phyloP scores from a whole-genome alignment of 2,888 invertebrate genomes.

The Calameuta filiformis region DNA sequence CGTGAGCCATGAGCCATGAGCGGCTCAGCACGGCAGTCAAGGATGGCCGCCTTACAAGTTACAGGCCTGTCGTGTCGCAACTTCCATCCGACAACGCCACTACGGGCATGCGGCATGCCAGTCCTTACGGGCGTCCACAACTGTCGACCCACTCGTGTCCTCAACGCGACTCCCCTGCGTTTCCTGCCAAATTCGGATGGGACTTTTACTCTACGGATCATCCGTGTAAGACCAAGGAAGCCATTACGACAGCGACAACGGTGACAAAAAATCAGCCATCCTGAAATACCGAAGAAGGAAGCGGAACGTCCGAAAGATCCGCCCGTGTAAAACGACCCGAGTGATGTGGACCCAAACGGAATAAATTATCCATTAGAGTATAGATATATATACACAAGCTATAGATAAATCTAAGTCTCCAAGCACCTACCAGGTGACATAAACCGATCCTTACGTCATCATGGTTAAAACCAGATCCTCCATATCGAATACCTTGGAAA shows the following conservation, averaged over 20 bases:
- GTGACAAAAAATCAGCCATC: neutral
- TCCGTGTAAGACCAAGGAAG: neutral
- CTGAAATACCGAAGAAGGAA: neutral
- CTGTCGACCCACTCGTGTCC: constrained; percentile 3
- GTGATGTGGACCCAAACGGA: neutral
- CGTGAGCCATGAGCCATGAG: constrained; percentile 14
- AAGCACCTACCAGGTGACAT: neutral
- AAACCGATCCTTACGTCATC: constrained; percentile 41
- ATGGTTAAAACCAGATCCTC: constrained; percentile 45
- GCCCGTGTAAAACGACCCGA: neutral
- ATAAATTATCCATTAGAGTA: neutral
- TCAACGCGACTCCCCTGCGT: neutral
- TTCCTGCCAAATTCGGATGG: constrained; percentile 3
- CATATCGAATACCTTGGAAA: constrained; percentile 35
- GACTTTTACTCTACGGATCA: neutral
- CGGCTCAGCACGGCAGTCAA: constrained; percentile 46
- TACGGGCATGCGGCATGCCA: constrained; percentile 13
- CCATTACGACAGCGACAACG: neutral
- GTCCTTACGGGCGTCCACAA: constrained; percentile 3
- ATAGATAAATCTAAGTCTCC: neutral
- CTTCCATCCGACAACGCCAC: constrained; percentile 51
- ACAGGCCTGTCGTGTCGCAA: constrained; percentile 48
- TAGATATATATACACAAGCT: neutral
- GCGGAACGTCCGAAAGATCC: neutral
- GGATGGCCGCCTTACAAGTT: constrained; percentile 48